These are phyloP conservation scores for Acleris holmiana DNA, from an alignment of 2,888 invertebrate species.

Conservation along the genomic window DNA sequence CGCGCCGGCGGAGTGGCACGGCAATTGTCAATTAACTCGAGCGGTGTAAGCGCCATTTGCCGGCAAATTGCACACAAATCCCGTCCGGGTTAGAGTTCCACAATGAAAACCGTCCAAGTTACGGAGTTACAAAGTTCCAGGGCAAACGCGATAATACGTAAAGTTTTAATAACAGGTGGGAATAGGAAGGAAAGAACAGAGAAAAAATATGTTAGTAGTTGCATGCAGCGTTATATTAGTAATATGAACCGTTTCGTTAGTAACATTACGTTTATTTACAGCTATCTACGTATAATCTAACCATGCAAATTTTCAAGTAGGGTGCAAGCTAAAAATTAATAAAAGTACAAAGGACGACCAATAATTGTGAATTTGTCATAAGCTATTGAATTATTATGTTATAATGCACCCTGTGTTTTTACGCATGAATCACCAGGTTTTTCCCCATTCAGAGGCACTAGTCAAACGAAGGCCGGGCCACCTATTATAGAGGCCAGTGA, in stretches of 20 bases:
- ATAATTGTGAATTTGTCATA: background rate
- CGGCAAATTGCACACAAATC: conserved; percentile 41
- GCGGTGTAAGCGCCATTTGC: conserved; percentile 54
- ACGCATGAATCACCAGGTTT: background rate
- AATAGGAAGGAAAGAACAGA: conserved; percentile 43
- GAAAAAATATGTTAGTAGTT: conserved; percentile 63
- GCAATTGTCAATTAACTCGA: conserved; percentile 69
- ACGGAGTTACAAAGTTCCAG: no score
- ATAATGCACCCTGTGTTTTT: conserved; percentile 4
- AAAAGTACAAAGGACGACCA: no score
- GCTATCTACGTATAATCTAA: background rate
- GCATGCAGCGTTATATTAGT: conserved; percentile 42
- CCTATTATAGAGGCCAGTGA: background rate
- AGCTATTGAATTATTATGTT: background rate
- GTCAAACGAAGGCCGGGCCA: background rate
- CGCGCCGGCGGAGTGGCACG: conserved; percentile 59
- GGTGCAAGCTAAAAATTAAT: background rate
- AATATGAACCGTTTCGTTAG: background rate
- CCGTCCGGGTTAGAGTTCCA: background rate
- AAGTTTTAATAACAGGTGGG: conserved; percentile 56
- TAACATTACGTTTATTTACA: background rate
- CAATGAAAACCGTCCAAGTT: no score
- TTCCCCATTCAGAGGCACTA: background rate
- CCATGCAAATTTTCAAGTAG: background rate
- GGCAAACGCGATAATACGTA: background rate